Percentiles rank a stretch among this genome's conserved stretches.
Conservation (phyloP, 2,797 vertebrate genomes). For the Artibeus lituratus region DNA sequence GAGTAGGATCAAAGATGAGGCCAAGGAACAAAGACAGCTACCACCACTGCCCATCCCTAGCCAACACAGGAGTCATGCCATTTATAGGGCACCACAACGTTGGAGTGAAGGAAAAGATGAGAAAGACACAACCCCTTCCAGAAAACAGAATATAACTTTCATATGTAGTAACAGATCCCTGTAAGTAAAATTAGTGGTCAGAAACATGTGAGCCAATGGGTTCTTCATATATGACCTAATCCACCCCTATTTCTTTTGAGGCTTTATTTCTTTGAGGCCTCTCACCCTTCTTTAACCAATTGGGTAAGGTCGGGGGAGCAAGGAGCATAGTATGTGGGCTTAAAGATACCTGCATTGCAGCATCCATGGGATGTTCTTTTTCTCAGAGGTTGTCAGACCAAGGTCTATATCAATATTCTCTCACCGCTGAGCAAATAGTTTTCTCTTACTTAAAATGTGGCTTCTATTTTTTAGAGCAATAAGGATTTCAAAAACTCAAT, state of each 20-base stretch:
- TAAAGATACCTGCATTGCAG: not conserved
- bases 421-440: not conserved
- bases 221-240: not conserved
- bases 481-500: not conserved
- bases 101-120: not conserved
- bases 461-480: not conserved
- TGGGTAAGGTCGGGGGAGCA: not conserved
- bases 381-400: not conserved
- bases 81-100: not conserved
- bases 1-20: not conserved
- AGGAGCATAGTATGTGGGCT: not conserved
- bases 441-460: not conserved
- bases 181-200: not conserved
- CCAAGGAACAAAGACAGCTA: not conserved
- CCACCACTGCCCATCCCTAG: not conserved
- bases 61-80: not conserved
- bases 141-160: not conserved
- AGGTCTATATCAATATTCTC: not conserved
- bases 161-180: not conserved
- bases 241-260: not conserved
- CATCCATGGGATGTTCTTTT: not conserved
- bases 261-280: not conserved
- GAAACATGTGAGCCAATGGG: not conserved
- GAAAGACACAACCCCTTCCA: not conserved
- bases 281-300: not conserved